Evolutionary conservation across 2,113 vertebrate species (phyloP).

Genomic region (Orycteropus afer): DNA sequence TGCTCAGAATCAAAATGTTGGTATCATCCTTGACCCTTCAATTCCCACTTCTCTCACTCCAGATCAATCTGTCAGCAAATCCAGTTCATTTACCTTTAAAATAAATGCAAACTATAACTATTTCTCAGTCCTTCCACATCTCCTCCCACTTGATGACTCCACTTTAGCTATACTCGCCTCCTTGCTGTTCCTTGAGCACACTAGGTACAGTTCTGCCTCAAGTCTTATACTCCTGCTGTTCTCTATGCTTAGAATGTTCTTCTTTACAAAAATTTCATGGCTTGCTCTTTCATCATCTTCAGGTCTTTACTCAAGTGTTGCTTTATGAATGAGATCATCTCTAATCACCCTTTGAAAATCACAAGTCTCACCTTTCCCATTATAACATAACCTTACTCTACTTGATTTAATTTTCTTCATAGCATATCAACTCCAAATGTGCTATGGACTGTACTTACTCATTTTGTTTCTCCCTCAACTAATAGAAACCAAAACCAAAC

Average conservation of each 20-base stretch:
- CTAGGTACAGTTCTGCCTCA: not conserved
- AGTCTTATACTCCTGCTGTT: not conserved
- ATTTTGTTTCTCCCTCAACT: conserved; percentile 17
- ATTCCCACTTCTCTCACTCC: not conserved
- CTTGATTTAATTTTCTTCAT: not conserved
- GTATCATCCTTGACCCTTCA: not conserved
- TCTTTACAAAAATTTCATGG: not conserved
- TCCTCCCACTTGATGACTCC: not conserved
- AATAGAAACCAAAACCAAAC: no score
- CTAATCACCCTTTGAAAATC: not conserved
- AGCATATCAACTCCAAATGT: not conserved
- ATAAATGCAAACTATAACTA: not conserved
- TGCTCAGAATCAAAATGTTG: not conserved
- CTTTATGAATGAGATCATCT: not conserved
- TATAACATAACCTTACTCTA: not conserved
- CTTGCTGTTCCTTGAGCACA: not conserved
- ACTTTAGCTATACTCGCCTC: not conserved
- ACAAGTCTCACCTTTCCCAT: not conserved
- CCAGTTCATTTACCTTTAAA: not conserved
- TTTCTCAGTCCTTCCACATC: not conserved
- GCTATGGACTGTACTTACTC: not conserved
- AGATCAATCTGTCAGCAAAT: not conserved
- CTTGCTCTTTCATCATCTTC: not conserved
- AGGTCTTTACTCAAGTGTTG: not conserved
- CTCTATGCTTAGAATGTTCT: not conserved